Evolutionary conservation across 2,797 vertebrate species (phyloP).

Genomic region (Chromis chromis): DNA sequence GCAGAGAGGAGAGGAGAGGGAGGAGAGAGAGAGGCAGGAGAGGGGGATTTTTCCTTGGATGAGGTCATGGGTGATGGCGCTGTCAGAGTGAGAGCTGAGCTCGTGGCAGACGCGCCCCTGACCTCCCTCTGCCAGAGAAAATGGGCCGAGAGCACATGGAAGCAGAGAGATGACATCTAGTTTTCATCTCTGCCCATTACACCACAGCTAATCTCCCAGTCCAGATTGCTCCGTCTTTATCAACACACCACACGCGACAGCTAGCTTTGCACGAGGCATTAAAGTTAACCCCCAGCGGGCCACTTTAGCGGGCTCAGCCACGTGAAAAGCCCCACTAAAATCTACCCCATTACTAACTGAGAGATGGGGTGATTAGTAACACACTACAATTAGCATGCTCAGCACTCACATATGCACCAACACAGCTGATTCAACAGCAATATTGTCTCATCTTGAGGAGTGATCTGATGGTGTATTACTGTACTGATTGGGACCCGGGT

Average conservation of each 20-base stretch:
- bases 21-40: slow-evolving; percentile 63
- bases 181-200: slow-evolving; percentile 74
- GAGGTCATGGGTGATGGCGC: slow-evolving; percentile 82
- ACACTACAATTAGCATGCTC: slow-evolving; percentile 62
- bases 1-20: slow-evolving; percentile 55
- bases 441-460: slow-evolving; percentile 62
- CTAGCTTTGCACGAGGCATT: slow-evolving; percentile 54
- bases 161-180: slow-evolving; percentile 69
- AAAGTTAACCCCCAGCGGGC: slow-evolving; percentile 51
- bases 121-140: slow-evolving; percentile 66
- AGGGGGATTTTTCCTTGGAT: slow-evolving; percentile 82
- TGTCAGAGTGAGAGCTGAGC: slow-evolving; percentile 68
- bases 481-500: slow-evolving; percentile 39
- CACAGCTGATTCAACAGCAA: slow-evolving; percentile 66
- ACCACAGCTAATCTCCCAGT: slow-evolving; percentile 66
- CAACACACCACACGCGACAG: slow-evolving; percentile 50
- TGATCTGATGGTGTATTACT: slow-evolving; percentile 55
- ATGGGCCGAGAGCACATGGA: slow-evolving; percentile 49
- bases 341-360: slow-evolving; percentile 65
- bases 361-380: slow-evolving; percentile 73
- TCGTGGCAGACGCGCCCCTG: slow-evolving; percentile 78
- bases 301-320: slow-evolving; percentile 62
- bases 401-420: slow-evolving; percentile 46
- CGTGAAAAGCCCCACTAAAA: slow-evolving; percentile 74
- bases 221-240: slow-evolving; percentile 63